Evolutionary conservation across 2,797 vertebrate species (phyloP).

Genomic region (Myripristis jacobus): DNA sequence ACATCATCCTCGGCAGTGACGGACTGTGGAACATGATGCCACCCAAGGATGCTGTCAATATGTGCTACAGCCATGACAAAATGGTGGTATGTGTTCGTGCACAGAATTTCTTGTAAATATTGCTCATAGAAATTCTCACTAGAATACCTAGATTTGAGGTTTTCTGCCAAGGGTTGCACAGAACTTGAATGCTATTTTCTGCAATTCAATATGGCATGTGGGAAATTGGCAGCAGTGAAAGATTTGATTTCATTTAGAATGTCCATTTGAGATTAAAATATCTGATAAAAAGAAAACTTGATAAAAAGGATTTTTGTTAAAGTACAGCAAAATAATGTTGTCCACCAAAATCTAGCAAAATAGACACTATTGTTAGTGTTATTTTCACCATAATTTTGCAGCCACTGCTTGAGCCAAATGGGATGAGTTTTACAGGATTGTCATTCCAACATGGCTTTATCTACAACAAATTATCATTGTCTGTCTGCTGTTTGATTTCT

Average conservation of each 20-base stretch:
- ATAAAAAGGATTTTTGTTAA: not conserved
- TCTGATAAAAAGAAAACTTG: not conserved
- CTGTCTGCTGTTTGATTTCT: not conserved
- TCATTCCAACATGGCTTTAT: not conserved
- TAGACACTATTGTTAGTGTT: not conserved
- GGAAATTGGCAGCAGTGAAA: not conserved
- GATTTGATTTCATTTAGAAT: not conserved
- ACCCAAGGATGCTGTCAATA: constrained; percentile 93
- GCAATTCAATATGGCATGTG: not conserved
- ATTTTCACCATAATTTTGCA: not conserved
- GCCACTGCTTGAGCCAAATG: not conserved
- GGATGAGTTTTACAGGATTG: not conserved
- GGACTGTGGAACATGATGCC: constrained; percentile 99
- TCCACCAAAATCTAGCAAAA: not conserved
- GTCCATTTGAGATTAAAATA: not conserved
- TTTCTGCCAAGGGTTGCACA: too few relatives aligned
- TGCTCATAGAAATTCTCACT: not conserved
- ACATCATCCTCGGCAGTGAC: constrained; percentile 96
- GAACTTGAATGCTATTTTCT: too few relatives aligned
- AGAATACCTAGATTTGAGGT: too few relatives aligned
- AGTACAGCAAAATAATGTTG: not conserved
- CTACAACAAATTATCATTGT: not conserved
- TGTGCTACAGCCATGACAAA: constrained; percentile 95
- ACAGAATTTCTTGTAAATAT: not conserved
- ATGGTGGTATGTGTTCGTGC: constrained; percentile 85